These are phyloP conservation scores for Penaeus japonicus DNA, from an alignment of 1,140 invertebrate genomes.

Conservation along the genomic window DNA sequence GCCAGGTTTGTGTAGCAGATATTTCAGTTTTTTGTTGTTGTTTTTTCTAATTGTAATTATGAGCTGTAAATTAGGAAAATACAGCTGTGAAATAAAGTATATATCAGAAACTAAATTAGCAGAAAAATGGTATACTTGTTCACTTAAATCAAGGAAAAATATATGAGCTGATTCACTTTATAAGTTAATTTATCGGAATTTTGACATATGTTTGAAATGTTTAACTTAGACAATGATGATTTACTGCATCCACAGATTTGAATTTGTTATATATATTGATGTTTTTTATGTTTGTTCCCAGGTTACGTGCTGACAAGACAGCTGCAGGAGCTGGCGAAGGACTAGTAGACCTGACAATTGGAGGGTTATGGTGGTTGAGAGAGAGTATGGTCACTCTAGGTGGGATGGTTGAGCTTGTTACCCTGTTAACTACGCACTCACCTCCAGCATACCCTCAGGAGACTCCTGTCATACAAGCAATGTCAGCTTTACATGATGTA, in stretches of 20 bases:
- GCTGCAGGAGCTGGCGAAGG: slow-evolving; percentile 42
- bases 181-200: too few species aligned
- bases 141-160: too few species aligned
- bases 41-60: neutral
- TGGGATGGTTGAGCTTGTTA: slow-evolving; percentile 47
- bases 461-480: slow-evolving; percentile 45
- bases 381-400: slow-evolving; percentile 50
- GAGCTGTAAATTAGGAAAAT: too few species aligned
- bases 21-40: neutral
- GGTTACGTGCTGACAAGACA: slow-evolving; percentile 52
- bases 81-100: too few species aligned
- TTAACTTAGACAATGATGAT: neutral
- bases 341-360: slow-evolving; percentile 45
- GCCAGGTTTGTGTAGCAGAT: slow-evolving; percentile 16
- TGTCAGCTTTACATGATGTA: slow-evolving; percentile 52
- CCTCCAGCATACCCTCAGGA: slow-evolving; percentile 47
- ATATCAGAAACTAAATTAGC: too few species aligned
- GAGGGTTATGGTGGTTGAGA: slow-evolving; percentile 53
- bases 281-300: neutral
- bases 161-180: too few species aligned
- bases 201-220: neutral
- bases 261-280: neutral
- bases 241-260: neutral
- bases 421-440: slow-evolving; percentile 49
- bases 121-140: too few species aligned